Conservation (phyloP, 30 jellyfish, hydroid and myxozoan genomes). For the Aurelia aurita region DNA sequence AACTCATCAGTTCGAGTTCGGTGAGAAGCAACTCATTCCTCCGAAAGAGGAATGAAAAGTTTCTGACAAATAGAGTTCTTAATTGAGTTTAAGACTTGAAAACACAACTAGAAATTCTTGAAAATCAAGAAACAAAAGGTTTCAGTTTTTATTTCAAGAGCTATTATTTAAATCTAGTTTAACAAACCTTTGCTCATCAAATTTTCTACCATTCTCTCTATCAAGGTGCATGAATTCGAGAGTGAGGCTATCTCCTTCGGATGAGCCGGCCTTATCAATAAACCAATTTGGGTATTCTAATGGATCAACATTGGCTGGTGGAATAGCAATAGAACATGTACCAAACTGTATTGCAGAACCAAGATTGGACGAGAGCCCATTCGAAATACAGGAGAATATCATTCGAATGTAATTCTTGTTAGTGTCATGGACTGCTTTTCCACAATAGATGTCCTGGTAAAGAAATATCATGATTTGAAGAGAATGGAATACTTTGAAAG, state of each 20-base stretch:
- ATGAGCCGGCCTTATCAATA: conserved; percentile 35
- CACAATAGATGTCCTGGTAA: conserved; percentile 55
- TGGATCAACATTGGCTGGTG: conserved; percentile 88
- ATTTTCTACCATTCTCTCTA: conserved; percentile 18
- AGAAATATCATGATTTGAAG: neutral
- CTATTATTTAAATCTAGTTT: no score
- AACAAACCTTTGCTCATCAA: conserved; percentile 46
- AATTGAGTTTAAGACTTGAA: no score
- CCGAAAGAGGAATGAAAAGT: no score
- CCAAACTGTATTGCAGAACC: conserved; percentile 66
- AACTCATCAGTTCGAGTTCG: no score
- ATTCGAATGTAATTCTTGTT: conserved; percentile 27
- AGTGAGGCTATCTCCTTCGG: conserved; percentile 14
- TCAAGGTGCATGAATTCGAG: conserved; percentile 24
- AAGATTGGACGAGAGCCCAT: conserved; percentile 25
- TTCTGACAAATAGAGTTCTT: no score
- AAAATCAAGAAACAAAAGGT: no score
- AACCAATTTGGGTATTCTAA: conserved; percentile 68
- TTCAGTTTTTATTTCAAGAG: no score
- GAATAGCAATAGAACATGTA: conserved; percentile 69
- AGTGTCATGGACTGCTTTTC: conserved; percentile 15
- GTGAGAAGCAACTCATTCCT: no score
- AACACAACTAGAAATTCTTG: no score
- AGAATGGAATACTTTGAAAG: neutral
- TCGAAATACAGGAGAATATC: conserved; percentile 18